These are phyloP conservation scores for Machimus atricapillus DNA, from an alignment of 2,888 invertebrate genomes.

Conservation along the genomic window DNA sequence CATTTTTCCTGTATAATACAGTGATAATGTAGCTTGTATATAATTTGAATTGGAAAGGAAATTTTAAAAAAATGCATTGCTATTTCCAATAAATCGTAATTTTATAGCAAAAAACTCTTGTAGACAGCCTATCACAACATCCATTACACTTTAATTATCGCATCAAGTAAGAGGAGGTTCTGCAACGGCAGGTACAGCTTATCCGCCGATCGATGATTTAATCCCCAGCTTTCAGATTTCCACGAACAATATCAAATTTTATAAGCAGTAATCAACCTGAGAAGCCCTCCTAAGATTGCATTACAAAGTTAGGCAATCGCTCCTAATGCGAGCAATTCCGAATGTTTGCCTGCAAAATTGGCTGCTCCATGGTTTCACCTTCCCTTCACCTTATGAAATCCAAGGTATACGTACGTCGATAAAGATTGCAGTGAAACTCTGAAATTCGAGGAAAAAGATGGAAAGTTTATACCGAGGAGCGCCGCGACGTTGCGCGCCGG, in stretches of 20 bases:
- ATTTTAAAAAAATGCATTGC: no score
- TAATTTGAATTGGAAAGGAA: no score
- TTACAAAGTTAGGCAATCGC: background rate
- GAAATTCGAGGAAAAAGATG: background rate
- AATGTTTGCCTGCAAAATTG: background rate
- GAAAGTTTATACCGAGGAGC: background rate
- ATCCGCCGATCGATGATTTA: background rate
- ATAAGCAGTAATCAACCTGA: background rate
- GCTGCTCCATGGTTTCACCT: background rate
- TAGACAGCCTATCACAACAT: no score
- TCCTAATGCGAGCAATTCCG: background rate
- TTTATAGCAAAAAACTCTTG: no score
- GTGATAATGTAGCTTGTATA: no score
- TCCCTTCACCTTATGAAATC: background rate
- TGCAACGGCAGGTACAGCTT: background rate
- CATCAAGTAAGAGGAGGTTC: background rate
- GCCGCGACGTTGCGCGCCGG: no score
- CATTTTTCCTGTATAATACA: no score
- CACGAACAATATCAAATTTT: background rate
- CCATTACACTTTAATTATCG: background rate
- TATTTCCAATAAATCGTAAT: no score
- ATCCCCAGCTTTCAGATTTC: background rate
- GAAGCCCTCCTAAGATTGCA: background rate
- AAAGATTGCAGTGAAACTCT: background rate
- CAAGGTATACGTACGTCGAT: background rate